phyloP scores from a whole-genome alignment of 2,113 vertebrate species.

The Microcebus ravelobensis region DNA sequence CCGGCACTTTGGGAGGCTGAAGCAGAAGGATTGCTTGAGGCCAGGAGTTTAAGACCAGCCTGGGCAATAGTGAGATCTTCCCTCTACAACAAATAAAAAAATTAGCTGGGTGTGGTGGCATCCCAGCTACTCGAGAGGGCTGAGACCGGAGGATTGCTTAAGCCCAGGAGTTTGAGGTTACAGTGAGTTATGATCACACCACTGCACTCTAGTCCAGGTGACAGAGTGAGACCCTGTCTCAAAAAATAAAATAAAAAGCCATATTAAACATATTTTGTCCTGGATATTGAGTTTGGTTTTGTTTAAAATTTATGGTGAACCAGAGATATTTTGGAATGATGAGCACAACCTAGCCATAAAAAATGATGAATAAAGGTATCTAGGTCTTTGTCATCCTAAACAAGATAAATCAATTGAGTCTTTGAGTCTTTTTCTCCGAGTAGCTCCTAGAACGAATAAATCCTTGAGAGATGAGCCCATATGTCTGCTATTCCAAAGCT shows the following conservation, averaged over 20 bases:
- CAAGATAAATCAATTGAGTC: not conserved
- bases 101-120: no score
- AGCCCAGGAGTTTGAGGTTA: no score
- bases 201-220: no score
- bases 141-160: no score
- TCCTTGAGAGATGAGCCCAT: not conserved
- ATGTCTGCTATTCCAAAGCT: not conserved
- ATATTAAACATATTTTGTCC: not conserved
- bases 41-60: no score
- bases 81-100: no score
- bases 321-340: not conserved
- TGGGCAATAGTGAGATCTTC: no score
- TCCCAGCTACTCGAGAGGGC: no score
- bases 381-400: not conserved
- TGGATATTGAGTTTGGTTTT: not conserved
- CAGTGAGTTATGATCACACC: no score
- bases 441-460: not conserved
- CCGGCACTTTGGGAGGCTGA: no score
- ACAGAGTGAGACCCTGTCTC: no score
- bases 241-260: not conserved
- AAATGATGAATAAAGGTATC: not conserved
- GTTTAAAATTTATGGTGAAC: not conserved
- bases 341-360: not conserved
- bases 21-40: no score
- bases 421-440: not conserved